phyloP scores from a whole-genome alignment of 92 coral and sea anemone species.

The Micromussa lordhowensis region DNA sequence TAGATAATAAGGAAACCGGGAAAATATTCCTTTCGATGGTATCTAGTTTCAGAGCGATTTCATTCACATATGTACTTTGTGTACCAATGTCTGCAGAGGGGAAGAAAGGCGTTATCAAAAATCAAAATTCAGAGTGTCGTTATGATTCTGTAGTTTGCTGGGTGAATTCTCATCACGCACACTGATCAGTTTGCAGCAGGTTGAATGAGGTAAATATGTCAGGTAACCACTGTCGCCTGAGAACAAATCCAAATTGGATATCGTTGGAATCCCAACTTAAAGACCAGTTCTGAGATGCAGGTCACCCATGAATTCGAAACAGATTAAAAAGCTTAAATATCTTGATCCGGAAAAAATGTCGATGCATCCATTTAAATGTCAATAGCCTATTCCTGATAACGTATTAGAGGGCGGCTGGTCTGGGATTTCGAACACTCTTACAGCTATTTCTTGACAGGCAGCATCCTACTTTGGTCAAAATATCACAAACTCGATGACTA shows the following conservation, averaged over 20 bases:
- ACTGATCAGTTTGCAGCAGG: not conserved
- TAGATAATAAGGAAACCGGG: too few relatives aligned
- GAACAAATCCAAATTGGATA: not conserved
- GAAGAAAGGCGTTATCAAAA: not conserved
- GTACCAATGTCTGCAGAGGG: not conserved
- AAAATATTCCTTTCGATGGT: not conserved
- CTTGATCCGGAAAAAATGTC: too few relatives aligned
- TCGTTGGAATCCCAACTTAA: not conserved
- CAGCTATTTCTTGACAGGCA: not conserved
- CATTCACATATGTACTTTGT: not conserved
- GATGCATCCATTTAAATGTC: not conserved
- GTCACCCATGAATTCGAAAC: not conserved
- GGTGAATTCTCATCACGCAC: not conserved
- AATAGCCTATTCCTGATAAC: not conserved
- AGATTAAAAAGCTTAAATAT: not conserved
- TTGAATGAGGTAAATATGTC: not conserved
- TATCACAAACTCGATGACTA: not conserved
- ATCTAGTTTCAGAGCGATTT: not conserved
- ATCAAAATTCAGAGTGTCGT: not conserved
- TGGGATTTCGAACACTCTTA: not conserved
- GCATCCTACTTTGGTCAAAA: not conserved
- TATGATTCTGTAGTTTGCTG: not conserved
- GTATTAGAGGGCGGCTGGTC: not conserved
- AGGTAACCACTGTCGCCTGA: not conserved
- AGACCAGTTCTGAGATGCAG: not conserved